Percentiles rank a stretch among this genome's conserved stretches.
Conservation (phyloP, 2,888 invertebrate species). For the Drepanosiphum platanoidis region DNA sequence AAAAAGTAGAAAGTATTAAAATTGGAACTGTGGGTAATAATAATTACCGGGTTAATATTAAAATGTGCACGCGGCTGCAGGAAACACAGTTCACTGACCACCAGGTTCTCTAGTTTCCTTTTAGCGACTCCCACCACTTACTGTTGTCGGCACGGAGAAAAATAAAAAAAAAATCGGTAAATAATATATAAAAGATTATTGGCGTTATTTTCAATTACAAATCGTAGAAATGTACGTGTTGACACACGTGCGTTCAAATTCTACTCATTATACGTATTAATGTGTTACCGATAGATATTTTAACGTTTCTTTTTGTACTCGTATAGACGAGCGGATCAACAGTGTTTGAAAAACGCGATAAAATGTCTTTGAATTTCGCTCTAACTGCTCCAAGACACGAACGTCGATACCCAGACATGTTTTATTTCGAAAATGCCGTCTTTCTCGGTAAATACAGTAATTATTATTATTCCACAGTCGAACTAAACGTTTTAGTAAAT, state of each 20-base stretch:
- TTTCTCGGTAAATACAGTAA: not conserved
- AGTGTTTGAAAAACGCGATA: not conserved
- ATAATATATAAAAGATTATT: slow-evolving; percentile 21
- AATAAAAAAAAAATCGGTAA: slow-evolving; percentile 45
- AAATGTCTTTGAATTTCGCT: slow-evolving; percentile 17
- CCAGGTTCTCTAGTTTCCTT: slow-evolving; percentile 38
- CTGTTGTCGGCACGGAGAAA: not conserved
- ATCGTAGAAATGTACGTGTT: not conserved
- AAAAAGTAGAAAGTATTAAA: slow-evolving; percentile 54
- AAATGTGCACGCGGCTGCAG: slow-evolving; percentile 43
- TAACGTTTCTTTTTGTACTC: slow-evolving; percentile 3
- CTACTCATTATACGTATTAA: not conserved
- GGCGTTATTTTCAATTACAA: not conserved
- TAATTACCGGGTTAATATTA: slow-evolving; percentile 59
- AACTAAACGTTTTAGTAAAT: not conserved
- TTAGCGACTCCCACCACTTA: slow-evolving; percentile 40
- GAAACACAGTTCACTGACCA: slow-evolving; percentile 59
- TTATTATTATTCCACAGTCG: not conserved
- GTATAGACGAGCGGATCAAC: slow-evolving; percentile 2
- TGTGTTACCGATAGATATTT: not conserved
- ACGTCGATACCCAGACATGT: slow-evolving; percentile 13
- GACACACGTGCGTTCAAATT: not conserved
- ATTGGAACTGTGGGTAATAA: slow-evolving; percentile 50
- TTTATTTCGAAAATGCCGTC: not conserved
- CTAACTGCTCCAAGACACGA: slow-evolving; percentile 4